Evolutionary conservation across 2,888 invertebrate species (phyloP), one percentile per base, ranked within the genome.

Genomic region (Thymelicus lineola): DNA sequence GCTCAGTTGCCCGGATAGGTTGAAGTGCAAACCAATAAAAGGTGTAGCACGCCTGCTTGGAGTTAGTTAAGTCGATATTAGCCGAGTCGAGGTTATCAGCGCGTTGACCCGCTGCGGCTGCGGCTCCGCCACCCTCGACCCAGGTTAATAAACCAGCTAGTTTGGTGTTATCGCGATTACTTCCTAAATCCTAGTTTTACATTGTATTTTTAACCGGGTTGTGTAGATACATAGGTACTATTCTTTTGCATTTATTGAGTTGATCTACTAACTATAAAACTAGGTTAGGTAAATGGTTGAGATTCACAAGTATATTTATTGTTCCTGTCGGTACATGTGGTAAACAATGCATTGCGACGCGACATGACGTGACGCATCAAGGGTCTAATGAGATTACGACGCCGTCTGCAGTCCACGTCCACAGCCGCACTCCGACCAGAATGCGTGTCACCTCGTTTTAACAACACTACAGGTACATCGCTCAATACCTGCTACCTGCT

Each of bases 31-130:
- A 17, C 14, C 66, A 53, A 60, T 53, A 42, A 53, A 50, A 53
- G 15, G 60, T 67, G 60, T 38, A 10, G 2, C n/a, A 20, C 60
- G 28, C 66, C 53, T 60, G 60, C 17, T n/a, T 42, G 59, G 60
- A 53, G 60, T 67, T 66, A 55, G 61, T 66, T 48, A 59, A 66
- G 66, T 45, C 35, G 67, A 50, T 45, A 67, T 67, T 66, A 66
- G 60, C 15, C 42, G 36, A 66, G 60, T 9, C 35, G 36, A 42
- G 67, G 67, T 67, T 67, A 67, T 67, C 67, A 61, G 67, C 67
- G 53, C 67, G 60, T 67, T 61, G 61, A 67, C 58, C 66, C 50
- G 35, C 42, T 7, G 38, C 38, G 7, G 42, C 42, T 12, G 10
- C 42, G 42, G 10, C 42, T 4, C 1, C 42, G 9, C 7, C 9